Conservation (phyloP, 2,797 vertebrate species). For the Selene dorsalis region DNA sequence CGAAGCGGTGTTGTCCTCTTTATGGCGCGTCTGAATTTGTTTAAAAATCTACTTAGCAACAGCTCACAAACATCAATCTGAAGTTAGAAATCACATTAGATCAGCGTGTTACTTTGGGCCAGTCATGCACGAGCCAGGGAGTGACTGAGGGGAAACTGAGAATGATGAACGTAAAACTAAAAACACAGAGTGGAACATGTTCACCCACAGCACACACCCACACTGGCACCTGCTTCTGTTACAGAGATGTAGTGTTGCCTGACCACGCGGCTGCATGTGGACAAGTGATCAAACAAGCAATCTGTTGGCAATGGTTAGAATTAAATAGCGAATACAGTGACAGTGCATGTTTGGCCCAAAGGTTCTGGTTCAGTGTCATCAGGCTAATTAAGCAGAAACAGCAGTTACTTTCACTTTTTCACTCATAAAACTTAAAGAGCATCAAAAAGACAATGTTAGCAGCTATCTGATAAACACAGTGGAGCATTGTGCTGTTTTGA, state of each 20-base stretch:
- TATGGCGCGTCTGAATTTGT: constrained; percentile 80
- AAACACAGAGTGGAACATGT: not conserved
- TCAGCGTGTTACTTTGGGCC: not conserved
- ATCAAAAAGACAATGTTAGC: not conserved
- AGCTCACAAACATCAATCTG: constrained; percentile 24
- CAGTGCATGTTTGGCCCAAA: not conserved
- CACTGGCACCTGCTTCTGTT: no score
- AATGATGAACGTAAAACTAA: not conserved
- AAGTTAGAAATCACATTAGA: constrained; percentile 16
- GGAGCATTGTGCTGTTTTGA: no score
- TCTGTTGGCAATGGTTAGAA: not conserved
- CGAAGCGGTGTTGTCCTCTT: constrained; percentile 78
- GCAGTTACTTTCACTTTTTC: not conserved
- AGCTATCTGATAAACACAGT: no score
- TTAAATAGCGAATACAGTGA: not conserved
- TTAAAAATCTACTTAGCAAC: constrained; percentile 25
- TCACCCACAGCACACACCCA: not conserved
- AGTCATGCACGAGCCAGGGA: not conserved
- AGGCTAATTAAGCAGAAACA: not conserved
- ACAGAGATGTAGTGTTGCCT: not conserved
- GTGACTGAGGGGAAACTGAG: not conserved
- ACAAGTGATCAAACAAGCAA: not conserved
- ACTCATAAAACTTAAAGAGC: no score
- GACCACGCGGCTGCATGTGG: not conserved
- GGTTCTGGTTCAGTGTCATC: not conserved